phyloP scores from a whole-genome alignment of 2,797 vertebrate genomes.

The Remorina albescens region DNA sequence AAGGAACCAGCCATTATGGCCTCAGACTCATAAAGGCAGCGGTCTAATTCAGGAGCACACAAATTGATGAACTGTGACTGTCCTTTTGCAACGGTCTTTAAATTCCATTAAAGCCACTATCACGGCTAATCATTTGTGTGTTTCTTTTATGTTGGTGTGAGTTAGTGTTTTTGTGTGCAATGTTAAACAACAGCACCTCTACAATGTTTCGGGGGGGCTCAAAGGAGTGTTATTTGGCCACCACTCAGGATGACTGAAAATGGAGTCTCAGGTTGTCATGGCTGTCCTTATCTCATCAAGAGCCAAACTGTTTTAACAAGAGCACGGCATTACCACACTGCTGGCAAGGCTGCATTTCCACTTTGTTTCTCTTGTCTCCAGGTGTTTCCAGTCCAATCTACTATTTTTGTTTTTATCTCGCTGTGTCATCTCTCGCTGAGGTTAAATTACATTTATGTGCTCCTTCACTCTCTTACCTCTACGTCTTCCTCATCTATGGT shows the following conservation, averaged over 20 bases:
- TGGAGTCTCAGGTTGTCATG: conserved; percentile 67
- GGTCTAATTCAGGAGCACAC: conserved; percentile 54
- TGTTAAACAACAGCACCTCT: conserved; percentile 42
- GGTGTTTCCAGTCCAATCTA: conserved; percentile 56
- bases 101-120: conserved; percentile 67
- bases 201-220: too few relatives aligned
- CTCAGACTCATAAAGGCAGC: conserved; percentile 45
- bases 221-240: conserved; percentile 47
- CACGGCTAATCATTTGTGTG: conserved; percentile 55
- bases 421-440: conserved; percentile 67
- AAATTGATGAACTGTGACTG: conserved; percentile 71
- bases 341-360: conserved; percentile 48
- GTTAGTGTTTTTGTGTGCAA: conserved; percentile 25
- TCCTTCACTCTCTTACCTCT: conserved; percentile 29
- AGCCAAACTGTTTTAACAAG: conserved; percentile 68
- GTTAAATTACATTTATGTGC: conserved; percentile 73
- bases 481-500: conserved; percentile 13
- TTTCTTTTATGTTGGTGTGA: conserved; percentile 29
- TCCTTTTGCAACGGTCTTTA: conserved; percentile 66
- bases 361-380: conserved; percentile 80
- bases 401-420: conserved; percentile 74
- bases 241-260: conserved; percentile 58
- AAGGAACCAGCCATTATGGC: conserved; percentile 27
- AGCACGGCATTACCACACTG: conserved; percentile 53
- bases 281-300: conserved; percentile 78